Conservation (phyloP, 1,140 invertebrate species). For the Asbolus verrucosus region DNA sequence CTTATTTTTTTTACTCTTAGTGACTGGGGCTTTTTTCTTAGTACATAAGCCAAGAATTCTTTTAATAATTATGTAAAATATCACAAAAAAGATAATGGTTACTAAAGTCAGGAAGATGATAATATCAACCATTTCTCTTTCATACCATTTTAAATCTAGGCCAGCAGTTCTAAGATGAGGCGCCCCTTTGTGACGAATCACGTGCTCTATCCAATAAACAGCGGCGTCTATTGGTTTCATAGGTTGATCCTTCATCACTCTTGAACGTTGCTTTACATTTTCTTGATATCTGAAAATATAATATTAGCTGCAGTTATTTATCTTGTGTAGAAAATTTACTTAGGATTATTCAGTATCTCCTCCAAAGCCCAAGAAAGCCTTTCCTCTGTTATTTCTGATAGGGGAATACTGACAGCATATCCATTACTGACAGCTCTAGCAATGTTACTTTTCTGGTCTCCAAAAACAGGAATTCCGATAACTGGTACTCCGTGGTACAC, state of each 20-base stretch:
- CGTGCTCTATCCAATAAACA: conserved; percentile 45
- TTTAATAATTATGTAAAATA: no score
- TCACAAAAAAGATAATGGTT: neutral
- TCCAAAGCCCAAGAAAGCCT: conserved; percentile 53
- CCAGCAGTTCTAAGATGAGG: conserved; percentile 33
- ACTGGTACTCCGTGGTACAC: conserved; percentile 68
- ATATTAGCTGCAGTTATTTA: neutral
- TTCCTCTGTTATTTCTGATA: conserved; percentile 56
- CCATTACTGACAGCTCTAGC: conserved; percentile 61
- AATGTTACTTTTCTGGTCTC: conserved; percentile 68
- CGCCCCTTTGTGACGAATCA: conserved; percentile 36
- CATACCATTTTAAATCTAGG: conserved; percentile 9
- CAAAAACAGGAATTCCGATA: conserved; percentile 68
- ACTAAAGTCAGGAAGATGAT: neutral
- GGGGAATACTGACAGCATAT: conserved; percentile 59
- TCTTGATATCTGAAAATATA: conserved; percentile 9
- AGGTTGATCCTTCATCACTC: conserved; percentile 37
- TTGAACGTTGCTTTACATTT: conserved; percentile 19
- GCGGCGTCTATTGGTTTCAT: conserved; percentile 37
- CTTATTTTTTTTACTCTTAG: no score
- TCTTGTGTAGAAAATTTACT: conserved; percentile 49
- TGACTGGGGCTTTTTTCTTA: no score
- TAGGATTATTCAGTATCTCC: conserved; percentile 57
- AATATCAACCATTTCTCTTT: conserved; percentile 30
- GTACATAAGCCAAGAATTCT: no score